phyloP scores from a whole-genome alignment of 2,888 invertebrate genomes.

The Fragum sueziense region DNA sequence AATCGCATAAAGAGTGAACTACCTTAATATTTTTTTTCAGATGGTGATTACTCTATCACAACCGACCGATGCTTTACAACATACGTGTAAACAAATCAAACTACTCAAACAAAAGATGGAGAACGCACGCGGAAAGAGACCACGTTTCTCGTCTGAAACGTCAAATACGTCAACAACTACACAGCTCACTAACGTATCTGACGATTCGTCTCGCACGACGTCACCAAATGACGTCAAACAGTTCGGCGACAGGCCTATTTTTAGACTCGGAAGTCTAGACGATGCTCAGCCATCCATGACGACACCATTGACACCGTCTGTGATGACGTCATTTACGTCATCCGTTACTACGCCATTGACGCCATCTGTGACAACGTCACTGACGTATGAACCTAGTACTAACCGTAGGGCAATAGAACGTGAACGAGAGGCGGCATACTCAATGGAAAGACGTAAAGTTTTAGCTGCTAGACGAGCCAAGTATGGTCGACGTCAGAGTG shows the following conservation, averaged over 20 bases:
- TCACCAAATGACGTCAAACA: not conserved
- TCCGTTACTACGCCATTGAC: not conserved
- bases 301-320: not conserved
- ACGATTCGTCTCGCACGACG: not conserved
- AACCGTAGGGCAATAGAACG: not conserved
- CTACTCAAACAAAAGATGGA: slow-evolving; percentile 16
- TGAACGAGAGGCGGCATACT: not conserved
- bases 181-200: not conserved
- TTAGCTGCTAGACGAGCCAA: not conserved
- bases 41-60: not conserved
- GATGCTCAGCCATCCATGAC: not conserved
- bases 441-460: not conserved
- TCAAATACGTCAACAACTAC: not conserved
- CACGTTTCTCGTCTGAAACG: not conserved
- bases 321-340: not conserved
- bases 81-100: not conserved
- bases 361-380: not conserved
- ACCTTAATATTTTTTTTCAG: too few relatives aligned
- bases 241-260: slow-evolving; percentile 5
- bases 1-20: too few relatives aligned
- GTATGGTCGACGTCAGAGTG: not conserved
- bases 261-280: not conserved
- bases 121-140: not conserved
- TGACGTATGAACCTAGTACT: not conserved
- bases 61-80: not conserved